A percentile compares a stretch with the other conserved stretches of the same genome.
These are phyloP conservation scores for Euura saliciscinereae DNA, from an alignment of 1,140 invertebrate species.

Conservation along the genomic window DNA sequence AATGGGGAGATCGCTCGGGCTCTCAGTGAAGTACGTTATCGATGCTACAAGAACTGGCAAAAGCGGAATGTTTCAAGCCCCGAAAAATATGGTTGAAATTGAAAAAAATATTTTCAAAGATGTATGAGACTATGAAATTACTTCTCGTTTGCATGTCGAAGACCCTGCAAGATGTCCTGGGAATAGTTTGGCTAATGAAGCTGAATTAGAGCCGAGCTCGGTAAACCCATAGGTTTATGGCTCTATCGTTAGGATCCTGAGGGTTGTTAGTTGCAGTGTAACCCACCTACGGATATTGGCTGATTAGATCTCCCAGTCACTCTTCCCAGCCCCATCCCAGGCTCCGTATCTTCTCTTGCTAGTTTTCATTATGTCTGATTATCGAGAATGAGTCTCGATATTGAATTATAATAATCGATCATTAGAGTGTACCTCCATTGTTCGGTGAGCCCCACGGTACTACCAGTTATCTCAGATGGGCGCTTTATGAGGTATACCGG, in stretches of 20 bases:
- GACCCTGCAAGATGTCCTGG: no score
- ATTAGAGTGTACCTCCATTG: constrained; percentile 1
- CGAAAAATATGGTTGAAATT: no score
- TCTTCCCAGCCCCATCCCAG: background rate
- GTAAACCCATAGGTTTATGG: no score
- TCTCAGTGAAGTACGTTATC: no score
- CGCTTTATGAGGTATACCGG: no score
- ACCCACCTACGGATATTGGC: background rate
- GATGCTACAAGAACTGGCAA: no score
- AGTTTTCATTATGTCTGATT: background rate
- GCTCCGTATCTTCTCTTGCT: background rate
- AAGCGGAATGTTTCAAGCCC: no score
- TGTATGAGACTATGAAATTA: no score
- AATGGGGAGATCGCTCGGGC: no score
- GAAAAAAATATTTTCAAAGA: no score
- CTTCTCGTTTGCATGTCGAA: no score
- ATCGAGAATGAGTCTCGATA: constrained; percentile 7
- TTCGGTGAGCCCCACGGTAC: background rate
- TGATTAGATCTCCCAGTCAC: constrained; percentile 4
- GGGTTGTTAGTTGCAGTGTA: background rate
- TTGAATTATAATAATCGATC: constrained; percentile 5
- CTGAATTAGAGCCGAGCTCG: background rate
- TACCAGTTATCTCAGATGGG: no score
- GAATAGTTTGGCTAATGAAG: constrained; percentile 3
- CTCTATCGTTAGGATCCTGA: background rate